Base-by-base conservation (phyloP, 1,140 invertebrate genomes). In the Sminthurides bifidus region DNA sequence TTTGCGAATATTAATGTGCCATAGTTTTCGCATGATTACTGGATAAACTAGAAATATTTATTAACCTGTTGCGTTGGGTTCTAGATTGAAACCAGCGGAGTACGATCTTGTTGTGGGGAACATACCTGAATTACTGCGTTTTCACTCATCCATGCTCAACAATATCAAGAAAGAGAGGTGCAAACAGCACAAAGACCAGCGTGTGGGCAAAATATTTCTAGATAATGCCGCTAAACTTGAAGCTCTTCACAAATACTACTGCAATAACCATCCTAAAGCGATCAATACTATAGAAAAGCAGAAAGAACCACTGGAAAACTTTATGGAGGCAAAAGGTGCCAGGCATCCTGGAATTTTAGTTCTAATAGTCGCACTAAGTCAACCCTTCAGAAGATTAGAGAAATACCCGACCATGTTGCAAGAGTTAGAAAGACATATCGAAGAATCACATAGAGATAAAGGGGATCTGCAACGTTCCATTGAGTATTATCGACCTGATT, bases 391-490 rank as follows among this genome's bases (percentile, higher is more conserved):
- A 46, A 80, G 93, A 54, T 72, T 98, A 29, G 91, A 97, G 65
- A 95, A 94, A 69, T 98, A 97, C 71, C 84, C 90, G 5, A 83
- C 82, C 27, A 85, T 88, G 80, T 74, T 98, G 19, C 91, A 96
- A 72, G 94, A 98, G 72, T 72, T 98, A 44, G 91, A 95, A 67
- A 75, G 92, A 57, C 92, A 96, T 69, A 85, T 94, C 30, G 87
- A 92, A 76, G 93, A 96, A 71, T 85, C 81, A 68, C 92, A 98
- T 73, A 79, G 86, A 2, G 95, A 98, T 73, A 76, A 93, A 60
- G 95, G 94, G 2, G 93, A 98, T 68, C 89, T 92, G 1, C 92
- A 97, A 70, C 75, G 94, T 58, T 92, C 92, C 40, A 84, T 92
- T 64, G 81, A 81, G 60, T 84, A 98, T 26, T 98, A 93, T 71